Evolutionary conservation across 2,888 invertebrate genomes (phyloP).

Genomic region (Busseola fusca): DNA sequence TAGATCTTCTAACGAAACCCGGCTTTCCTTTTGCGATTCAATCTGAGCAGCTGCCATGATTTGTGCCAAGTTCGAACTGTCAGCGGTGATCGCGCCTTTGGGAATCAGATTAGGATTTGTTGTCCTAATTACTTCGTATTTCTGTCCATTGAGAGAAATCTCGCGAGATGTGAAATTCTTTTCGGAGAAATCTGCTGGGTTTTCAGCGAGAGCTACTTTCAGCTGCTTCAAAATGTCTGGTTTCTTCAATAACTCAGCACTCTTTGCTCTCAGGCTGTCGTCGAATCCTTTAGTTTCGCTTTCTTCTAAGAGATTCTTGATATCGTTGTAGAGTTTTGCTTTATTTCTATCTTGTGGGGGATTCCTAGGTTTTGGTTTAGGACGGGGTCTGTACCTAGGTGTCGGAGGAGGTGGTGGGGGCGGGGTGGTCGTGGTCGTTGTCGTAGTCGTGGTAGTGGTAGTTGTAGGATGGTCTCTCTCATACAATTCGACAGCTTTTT

Average conservation of each 20-base stretch:
- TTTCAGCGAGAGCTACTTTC: conserved; percentile 92
- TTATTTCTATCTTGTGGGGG: conserved; percentile 87
- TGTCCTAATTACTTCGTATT: conserved; percentile 92
- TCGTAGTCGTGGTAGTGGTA: conserved; percentile 91
- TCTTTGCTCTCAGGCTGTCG: conserved; percentile 84
- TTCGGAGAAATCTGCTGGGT: conserved; percentile 90
- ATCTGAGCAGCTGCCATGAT: conserved; percentile 80
- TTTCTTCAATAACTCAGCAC: conserved; percentile 90
- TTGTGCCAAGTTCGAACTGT: conserved; percentile 81
- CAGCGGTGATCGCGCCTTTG: conserved; percentile 88
- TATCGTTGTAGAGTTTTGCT: conserved; percentile 89
- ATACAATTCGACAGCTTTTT: conserved; percentile 91
- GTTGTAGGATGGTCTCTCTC: conserved; percentile 92
- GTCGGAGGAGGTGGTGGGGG: conserved; percentile 74
- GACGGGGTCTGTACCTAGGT: conserved; percentile 77
- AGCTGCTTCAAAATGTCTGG: conserved; percentile 93
- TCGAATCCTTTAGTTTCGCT: conserved; percentile 89
- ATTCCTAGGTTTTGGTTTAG: conserved; percentile 78
- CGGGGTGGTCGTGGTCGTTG: conserved; percentile 88
- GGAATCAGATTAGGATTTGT: conserved; percentile 91
- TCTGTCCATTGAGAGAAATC: conserved; percentile 93
- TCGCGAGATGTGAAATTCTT: conserved; percentile 93
- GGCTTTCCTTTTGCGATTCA: conserved; percentile 88
- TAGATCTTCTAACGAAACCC: conserved; percentile 92
- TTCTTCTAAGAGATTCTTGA: conserved; percentile 87